Evolutionary conservation across 1,140 invertebrate genomes (phyloP), one percentile per base, ranked within the genome.

Genomic region (Agrypnia vestita): DNA sequence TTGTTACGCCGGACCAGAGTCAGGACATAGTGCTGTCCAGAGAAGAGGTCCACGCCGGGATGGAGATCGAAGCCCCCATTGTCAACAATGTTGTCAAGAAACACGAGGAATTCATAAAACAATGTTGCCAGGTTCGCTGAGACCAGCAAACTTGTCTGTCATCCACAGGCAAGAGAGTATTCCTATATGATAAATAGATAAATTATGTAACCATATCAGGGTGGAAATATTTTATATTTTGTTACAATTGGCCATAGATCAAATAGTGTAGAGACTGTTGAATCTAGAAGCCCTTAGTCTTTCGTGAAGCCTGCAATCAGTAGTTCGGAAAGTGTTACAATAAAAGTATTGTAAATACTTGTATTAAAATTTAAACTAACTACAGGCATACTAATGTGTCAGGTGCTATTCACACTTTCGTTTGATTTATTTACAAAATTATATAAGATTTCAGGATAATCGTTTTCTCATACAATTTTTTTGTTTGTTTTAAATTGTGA

Each of bases 21-120:
- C 92, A 94, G 84, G 91, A 92, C 80, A 91, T 97, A 75, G 86
- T 89, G 55, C 87, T 97, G 21, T 93, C 91, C 25, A 88, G 93
- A 72, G 93, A 95, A 82, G 93, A 97, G 85, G 86, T 94, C 12
- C 85, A 91, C 64, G 91, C 90, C 55, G 95, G 95, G 72, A 90
- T 94, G 76, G 97, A 98, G 90, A 98, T 98, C 79, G 97, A 98
- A 88, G 90, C 92, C 84, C 90, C 91, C 59, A 96, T 98, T 84
- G 94, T 98, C 59, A 85, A 88, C n/a, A 92, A 94, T 86, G 87
- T 97, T 15, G 88, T 93, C 7, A 83, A 85, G 8, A 83, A 83
- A 46, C 88, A 89, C 85, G 81, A 81, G 12, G 85, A 85, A 78
- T 86, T 80, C 25, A 69, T 82, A 25, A 80, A 83, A 74, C 84